Base-by-base conservation (phyloP, 1,140 invertebrate genomes). In the Carposina sasakii region DNA sequence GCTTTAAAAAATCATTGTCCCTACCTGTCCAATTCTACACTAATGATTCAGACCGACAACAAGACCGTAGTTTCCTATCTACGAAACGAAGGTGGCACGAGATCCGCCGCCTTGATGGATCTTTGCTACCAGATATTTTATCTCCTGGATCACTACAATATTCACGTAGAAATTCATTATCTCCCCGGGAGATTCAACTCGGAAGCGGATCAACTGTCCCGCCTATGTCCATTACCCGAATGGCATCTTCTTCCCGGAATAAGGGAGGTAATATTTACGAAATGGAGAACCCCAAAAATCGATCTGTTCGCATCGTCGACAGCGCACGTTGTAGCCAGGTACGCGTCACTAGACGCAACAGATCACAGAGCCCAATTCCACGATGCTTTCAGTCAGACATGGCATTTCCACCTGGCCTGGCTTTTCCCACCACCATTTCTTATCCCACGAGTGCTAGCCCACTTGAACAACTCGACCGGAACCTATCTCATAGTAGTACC, bases 21-120 rank as follows among this genome's bases (percentile, higher is more conserved):
- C 15, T 3, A 37, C 5, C 16, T 37, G 13, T 8, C 5, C 6
- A 20, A 20, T n/a, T 37, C 8, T 3, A 24, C 39, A 2, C 3
- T 41, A 10, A 5, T 71, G 30, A n/a, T 70, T 8, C 67, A 67
- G 28, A 54, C 61, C 36, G 61, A 69, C 60, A 69, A 59, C 58
- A 54, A 33, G 31, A 64, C 63, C 4, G 30, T 58, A 10, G 50
- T 67, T 12, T 33, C 57, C 0, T 57, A 64, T 47, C 34, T 72
- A 17, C 42, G 33, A 26, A 71, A 65, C 31, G 54, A 70, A 33
- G 61, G 64, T n/a, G 64, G 69, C 4, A 70, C 67, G 28, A 57
- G 34, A 30, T 70, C 57, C 13, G 10, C 56, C 10, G 23, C 36
- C 8, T 54, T 72, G 2, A 42, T 60, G 42, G 42, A 62, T 6